Evolutionary conservation across 2,113 vertebrate species (phyloP).

Genomic region (Rhinichthys klamathensis): DNA sequence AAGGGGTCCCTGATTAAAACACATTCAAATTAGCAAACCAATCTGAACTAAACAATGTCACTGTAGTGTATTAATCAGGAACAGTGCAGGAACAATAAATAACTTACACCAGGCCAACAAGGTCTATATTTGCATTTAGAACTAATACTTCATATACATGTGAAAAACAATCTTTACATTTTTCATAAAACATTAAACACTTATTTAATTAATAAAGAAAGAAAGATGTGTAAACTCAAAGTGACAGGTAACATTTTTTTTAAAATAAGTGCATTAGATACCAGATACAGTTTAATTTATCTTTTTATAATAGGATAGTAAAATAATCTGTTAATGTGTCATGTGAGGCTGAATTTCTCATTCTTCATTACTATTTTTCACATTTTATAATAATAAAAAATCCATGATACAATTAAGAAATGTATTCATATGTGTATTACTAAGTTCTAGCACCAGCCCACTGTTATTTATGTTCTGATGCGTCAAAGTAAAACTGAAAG

Average conservation of each 20-base stretch:
- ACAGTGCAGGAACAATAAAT: background rate
- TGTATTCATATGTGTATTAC: background rate
- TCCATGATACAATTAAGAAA: background rate
- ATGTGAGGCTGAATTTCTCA: background rate
- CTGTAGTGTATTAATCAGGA: background rate
- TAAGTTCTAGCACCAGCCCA: background rate
- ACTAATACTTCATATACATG: background rate
- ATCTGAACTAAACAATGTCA: too few species aligned
- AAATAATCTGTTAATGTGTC: background rate
- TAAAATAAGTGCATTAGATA: too few species aligned
- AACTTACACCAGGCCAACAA: background rate
- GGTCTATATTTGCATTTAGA: background rate
- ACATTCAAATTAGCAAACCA: background rate
- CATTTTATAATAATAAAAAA: background rate
- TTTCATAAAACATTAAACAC: background rate
- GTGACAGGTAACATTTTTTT: too few species aligned
- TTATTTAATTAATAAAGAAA: background rate
- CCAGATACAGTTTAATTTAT: too few species aligned
- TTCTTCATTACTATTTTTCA: background rate
- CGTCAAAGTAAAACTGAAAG: background rate
- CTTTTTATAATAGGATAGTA: background rate
- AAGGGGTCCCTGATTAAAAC: conserved; percentile 72
- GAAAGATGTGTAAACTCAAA: background rate
- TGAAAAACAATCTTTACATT: background rate
- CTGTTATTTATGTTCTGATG: background rate